These are phyloP conservation scores for Caenorhabditis drosophilae DNA, from an alignment of 2,888 invertebrate species.

Conservation along the genomic window DNA sequence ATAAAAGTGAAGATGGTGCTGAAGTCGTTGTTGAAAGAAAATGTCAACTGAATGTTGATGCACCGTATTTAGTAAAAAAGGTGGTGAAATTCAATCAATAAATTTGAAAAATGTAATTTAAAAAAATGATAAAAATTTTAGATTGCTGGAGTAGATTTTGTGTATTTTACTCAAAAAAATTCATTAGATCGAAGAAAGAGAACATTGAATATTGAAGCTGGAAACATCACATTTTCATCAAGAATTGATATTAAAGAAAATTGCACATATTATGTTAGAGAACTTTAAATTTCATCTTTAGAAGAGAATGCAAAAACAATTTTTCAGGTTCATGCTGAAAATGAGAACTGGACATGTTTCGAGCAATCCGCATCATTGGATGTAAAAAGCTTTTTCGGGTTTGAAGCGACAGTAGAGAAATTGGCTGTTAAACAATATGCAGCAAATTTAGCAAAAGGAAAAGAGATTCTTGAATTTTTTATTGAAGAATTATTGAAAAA, in stretches of 20 bases:
- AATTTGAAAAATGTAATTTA: neutral
- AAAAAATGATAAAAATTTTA: slow-evolving; percentile 69
- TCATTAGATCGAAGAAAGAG: slow-evolving; percentile 81
- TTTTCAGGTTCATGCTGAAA: slow-evolving; percentile 86
- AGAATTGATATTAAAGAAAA: slow-evolving; percentile 85
- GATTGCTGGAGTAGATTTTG: slow-evolving; percentile 89
- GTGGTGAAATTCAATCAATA: slow-evolving; percentile 71
- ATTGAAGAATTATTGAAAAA: slow-evolving; percentile 79
- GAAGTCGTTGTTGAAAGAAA: slow-evolving; percentile 80
- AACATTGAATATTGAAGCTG: slow-evolving; percentile 85
- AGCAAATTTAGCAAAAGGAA: slow-evolving; percentile 85
- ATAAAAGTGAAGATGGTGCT: slow-evolving; percentile 80
- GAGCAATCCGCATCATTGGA: slow-evolving; percentile 89
- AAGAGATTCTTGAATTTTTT: slow-evolving; percentile 90
- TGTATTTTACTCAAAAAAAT: slow-evolving; percentile 89
- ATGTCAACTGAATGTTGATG: slow-evolving; percentile 88
- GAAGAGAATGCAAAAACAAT: neutral
- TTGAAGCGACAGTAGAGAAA: slow-evolving; percentile 91
- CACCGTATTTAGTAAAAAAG: slow-evolving; percentile 91
- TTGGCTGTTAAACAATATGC: slow-evolving; percentile 94
- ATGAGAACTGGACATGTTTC: slow-evolving; percentile 92
- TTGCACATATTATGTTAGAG: slow-evolving; percentile 81
- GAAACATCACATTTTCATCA: slow-evolving; percentile 86
- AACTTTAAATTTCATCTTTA: neutral
- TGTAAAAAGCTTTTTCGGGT: slow-evolving; percentile 91